Conservation (phyloP, 2,113 vertebrate species). For the Ramphastos sulfuratus region DNA sequence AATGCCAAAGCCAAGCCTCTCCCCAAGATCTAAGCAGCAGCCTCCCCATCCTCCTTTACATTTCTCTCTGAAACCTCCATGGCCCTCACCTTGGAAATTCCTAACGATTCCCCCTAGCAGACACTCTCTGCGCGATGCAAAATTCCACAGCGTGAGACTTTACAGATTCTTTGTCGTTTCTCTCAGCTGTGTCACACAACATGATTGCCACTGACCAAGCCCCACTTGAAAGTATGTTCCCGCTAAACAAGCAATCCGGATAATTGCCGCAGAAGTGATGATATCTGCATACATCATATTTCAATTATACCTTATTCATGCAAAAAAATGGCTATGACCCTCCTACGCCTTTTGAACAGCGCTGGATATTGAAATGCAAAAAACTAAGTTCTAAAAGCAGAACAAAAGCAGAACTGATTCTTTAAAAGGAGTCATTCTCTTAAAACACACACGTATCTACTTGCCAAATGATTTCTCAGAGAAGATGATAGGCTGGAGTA, state of each 20-base stretch:
- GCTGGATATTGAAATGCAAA: conserved; percentile 37
- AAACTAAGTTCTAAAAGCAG: conserved; percentile 49
- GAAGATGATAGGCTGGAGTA: conserved; percentile 64
- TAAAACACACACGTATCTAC: conserved; percentile 55
- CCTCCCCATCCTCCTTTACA: not conserved
- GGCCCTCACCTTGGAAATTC: conserved; percentile 16
- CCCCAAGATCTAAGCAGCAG: conserved; percentile 14
- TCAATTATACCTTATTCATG: conserved; percentile 61
- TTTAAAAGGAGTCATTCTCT: conserved; percentile 48
- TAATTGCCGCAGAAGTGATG: conserved; percentile 56
- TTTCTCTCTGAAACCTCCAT: conserved; percentile 31
- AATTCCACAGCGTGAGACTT: conserved; percentile 34
- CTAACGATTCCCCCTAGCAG: not conserved
- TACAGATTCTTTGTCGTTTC: not conserved
- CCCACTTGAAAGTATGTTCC: conserved; percentile 24
- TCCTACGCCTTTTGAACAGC: conserved; percentile 24
- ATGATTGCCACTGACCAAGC: conserved; percentile 34
- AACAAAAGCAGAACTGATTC: conserved; percentile 53
- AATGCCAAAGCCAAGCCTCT: conserved; percentile 43
- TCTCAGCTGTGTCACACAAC: not conserved
- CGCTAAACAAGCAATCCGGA: conserved; percentile 38
- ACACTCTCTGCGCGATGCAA: not conserved
- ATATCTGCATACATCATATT: conserved; percentile 61
- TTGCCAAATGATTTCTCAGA: conserved; percentile 63
- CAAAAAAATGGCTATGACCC: conserved; percentile 51